These are phyloP conservation scores for Limosa lapponica DNA, from an alignment of 2,797 vertebrate species.

Conservation along the genomic window DNA sequence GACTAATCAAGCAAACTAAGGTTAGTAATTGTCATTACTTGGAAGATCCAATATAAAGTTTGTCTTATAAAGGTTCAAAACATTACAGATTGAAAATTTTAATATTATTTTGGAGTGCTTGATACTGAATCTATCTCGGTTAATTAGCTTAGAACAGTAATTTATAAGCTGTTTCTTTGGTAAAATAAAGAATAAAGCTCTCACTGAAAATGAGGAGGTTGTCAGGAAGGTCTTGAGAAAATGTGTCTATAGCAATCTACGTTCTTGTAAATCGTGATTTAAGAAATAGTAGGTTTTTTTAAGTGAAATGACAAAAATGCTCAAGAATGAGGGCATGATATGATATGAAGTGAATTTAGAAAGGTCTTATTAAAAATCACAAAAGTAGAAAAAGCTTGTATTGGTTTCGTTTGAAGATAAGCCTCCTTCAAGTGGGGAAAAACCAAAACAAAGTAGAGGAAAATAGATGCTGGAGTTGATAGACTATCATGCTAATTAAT, in stretches of 20 bases:
- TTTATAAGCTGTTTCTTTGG: not conserved
- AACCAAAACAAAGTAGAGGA: not conserved
- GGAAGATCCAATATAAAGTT: not conserved
- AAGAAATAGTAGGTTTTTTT: not conserved
- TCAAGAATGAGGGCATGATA: not conserved
- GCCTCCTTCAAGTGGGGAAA: not conserved
- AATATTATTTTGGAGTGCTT: not conserved
- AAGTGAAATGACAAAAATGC: not conserved
- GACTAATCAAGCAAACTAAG: not conserved
- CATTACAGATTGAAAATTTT: not conserved
- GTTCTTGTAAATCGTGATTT: not conserved
- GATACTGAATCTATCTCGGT: not conserved
- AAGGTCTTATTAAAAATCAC: not conserved
- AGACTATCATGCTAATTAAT: not conserved
- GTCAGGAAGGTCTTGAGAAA: not conserved
- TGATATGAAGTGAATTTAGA: not conserved
- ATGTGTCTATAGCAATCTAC: not conserved
- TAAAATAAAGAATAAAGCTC: not conserved
- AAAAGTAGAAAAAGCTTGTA: not conserved
- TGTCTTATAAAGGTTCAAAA: not conserved
- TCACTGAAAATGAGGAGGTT: not conserved
- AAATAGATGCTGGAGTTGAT: not conserved
- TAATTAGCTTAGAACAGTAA: not conserved
- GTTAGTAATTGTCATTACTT: not conserved
- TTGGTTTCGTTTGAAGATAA: not conserved